These are phyloP conservation scores for Rhagophthalmus giganteus DNA, from an alignment of 2,888 invertebrate genomes.

Conservation along the genomic window DNA sequence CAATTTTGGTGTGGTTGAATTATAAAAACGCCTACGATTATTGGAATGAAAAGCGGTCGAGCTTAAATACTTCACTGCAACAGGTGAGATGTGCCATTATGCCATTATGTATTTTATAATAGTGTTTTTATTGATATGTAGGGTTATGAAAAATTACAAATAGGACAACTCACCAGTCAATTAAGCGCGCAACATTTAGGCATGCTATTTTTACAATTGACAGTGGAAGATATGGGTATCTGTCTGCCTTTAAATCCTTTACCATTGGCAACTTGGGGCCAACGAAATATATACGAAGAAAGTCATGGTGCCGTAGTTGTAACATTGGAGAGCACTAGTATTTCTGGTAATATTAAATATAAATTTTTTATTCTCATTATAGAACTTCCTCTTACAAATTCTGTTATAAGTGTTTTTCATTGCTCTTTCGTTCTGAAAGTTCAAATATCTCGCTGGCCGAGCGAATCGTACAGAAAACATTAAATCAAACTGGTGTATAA, in stretches of 20 bases:
- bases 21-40: constrained; percentile 99
- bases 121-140: constrained; percentile 6
- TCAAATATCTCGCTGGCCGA: no score
- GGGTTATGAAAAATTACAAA: constrained; percentile 73
- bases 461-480: no score
- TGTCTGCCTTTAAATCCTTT: constrained; percentile 88
- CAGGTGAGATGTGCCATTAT: constrained; percentile 59
- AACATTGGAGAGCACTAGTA: constrained; percentile 94
- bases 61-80: no score
- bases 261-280: constrained; percentile 70
- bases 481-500: no score
- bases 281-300: constrained; percentile 73
- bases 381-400: not conserved
- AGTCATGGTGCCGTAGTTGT: constrained; percentile 91
- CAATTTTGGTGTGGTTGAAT: constrained; percentile 97
- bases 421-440: no score
- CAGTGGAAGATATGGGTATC: constrained; percentile 95
- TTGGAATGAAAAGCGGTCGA: constrained; percentile 95
- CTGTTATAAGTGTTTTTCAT: not conserved
- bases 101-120: no score
- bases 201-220: constrained; percentile 89
- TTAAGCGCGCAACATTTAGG: constrained; percentile 79
- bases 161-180: constrained; percentile 78
- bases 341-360: constrained; percentile 58
- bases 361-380: not conserved